These are phyloP conservation scores for Melanogrammus aeglefinus DNA, from an alignment of 2,797 vertebrate species.

Conservation along the genomic window DNA sequence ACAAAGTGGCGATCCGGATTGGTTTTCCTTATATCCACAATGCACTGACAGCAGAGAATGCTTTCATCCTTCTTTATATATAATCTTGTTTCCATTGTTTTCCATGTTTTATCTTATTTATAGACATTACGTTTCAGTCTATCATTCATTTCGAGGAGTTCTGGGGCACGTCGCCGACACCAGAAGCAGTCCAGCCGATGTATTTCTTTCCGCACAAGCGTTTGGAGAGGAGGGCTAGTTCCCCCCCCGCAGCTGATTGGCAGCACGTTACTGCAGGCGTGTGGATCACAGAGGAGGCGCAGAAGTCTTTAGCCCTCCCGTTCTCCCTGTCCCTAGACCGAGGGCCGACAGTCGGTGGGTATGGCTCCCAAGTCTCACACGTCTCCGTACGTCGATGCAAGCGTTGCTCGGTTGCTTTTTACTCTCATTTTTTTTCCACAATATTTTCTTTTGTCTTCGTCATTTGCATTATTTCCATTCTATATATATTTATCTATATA, in stretches of 20 bases:
- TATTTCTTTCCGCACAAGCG: constrained; percentile 60
- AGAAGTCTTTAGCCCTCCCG: constrained; percentile 65
- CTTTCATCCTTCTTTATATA: constrained; percentile 47
- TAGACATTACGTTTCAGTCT: constrained; percentile 31
- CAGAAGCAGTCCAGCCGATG: constrained; percentile 61
- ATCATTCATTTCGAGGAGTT: constrained; percentile 59
- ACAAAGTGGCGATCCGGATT: constrained; percentile 82
- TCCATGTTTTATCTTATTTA: constrained; percentile 18
- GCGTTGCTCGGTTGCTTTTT: constrained; percentile 57
- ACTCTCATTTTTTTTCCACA: constrained; percentile 36
- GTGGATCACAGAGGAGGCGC: constrained; percentile 70
- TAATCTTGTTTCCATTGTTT: constrained; percentile 4
- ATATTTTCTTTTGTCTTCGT: constrained; percentile 53
- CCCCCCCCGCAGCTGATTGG: constrained; percentile 49
- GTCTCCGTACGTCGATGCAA: constrained; percentile 65
- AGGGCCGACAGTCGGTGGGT: constrained; percentile 75
- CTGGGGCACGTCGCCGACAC: constrained; percentile 52
- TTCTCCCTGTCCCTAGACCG: constrained; percentile 62
- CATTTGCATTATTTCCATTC: constrained; percentile 50
- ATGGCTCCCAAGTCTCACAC: constrained; percentile 84
- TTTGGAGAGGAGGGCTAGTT: constrained; percentile 38
- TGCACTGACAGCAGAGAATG: constrained; percentile 91
- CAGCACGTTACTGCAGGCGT: constrained; percentile 70
- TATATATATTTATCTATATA: constrained; percentile 36
- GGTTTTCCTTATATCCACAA: constrained; percentile 86